Evolutionary conservation across 2,113 vertebrate genomes (phyloP).

Genomic region (Lagopus leucura): DNA sequence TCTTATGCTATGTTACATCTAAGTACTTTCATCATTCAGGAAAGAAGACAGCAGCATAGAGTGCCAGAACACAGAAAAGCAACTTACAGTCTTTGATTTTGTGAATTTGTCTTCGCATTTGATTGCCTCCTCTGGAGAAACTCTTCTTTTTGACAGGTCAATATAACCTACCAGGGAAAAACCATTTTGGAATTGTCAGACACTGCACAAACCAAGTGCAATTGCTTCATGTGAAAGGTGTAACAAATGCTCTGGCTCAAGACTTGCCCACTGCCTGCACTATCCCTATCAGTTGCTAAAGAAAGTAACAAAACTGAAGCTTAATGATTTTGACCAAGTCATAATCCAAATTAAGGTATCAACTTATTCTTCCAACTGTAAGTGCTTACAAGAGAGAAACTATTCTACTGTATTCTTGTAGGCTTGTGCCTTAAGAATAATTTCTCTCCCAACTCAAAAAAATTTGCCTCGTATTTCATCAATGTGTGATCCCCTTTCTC

Average conservation of each 20-base stretch:
- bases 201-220: not conserved
- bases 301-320: not conserved
- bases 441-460: not conserved
- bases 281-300: not conserved
- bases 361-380: not conserved
- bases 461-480: not conserved
- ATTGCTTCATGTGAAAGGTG: not conserved
- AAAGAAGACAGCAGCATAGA: not conserved
- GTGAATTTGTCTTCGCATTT: slow-evolving; percentile 99
- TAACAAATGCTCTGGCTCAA: not conserved
- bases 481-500: not conserved
- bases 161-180: slow-evolving; percentile 87
- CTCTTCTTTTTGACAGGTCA: slow-evolving; percentile 98
- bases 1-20: not conserved
- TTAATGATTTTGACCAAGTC: not conserved
- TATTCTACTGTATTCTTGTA: not conserved
- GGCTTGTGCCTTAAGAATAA: not conserved
- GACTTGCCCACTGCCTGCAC: not conserved
- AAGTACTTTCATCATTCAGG: not conserved
- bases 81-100: slow-evolving; percentile 98
- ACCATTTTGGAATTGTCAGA: not conserved
- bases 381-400: not conserved
- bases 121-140: slow-evolving; percentile 97
- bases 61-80: not conserved
- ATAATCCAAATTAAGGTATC: not conserved